Evolutionary conservation across 1,140 invertebrate genomes (phyloP), one percentile per base, ranked within the genome.

Genomic region (Coenobita brevimanus): DNA sequence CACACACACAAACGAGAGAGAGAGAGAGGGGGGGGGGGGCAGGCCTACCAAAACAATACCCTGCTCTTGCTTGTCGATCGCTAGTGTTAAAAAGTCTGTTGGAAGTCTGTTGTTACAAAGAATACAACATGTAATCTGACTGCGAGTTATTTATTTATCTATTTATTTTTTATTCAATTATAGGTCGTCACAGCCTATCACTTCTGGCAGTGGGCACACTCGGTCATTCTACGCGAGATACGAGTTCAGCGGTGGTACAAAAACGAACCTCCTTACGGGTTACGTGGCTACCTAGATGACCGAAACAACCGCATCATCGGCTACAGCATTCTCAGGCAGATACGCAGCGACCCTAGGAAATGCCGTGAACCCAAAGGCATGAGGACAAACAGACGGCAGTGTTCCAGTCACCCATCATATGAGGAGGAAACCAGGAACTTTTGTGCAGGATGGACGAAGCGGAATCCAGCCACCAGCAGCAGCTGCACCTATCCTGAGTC

Each of bases 221-320:
- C 92, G 8, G 92, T 92, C 4, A 89, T 94, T 69, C 87, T 94
- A 6, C 92, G 92, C 15, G 92, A 92, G 43, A 71, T 94, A 2
- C 43, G 85, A 64, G 93, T 93, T 3, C 92, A 92, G 0, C 90
- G 91, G 36, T 94, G 93, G 92, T 94, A 94, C 90, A 94, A 94
- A 90, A 91, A 92, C 41, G 91, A 92, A 60, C 92, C 93, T 33
- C 93, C 94, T 0, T 92, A 93, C 87, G 92, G 93, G 43, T 90
- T 93, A n/a, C 89, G 93, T 76, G 94, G 94, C 1, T 94, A 93
- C 89, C 91, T 94, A 4, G 92, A 92, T 85, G 94, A 94, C 91
- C 92, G 93, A 81, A 92, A 92, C 8, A 93, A 93, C 6, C 91
- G 94, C 79, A 92, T 94, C 13, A 93, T 94, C 92, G 94, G 94